Percentiles rank a stretch among this genome's conserved stretches.
Conservation (phyloP, 2,797 vertebrate genomes). For the Salmo trutta region DNA sequence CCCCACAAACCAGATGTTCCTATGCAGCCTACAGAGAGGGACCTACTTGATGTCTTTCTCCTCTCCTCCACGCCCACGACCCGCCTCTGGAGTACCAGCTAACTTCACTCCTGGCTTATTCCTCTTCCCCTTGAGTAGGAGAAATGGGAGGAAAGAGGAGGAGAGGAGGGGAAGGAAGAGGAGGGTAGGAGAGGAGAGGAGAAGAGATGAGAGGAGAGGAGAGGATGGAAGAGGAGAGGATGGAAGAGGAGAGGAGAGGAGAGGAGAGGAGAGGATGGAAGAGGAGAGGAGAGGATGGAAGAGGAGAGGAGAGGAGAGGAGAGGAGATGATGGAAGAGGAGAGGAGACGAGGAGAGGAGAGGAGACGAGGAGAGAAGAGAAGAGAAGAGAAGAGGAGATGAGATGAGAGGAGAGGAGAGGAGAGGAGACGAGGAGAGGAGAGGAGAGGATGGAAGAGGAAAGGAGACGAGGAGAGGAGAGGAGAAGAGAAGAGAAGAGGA, state of each 20-base stretch:
- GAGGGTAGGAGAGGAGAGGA: too few species aligned
- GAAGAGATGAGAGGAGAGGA: too few species aligned
- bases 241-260: neutral
- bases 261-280: conserved; percentile 3
- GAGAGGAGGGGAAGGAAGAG: neutral
- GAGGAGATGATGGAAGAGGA: too few species aligned
- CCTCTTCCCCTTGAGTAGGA: conserved; percentile 77
- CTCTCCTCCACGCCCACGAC: conserved; percentile 82
- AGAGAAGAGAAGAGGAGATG: neutral
- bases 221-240: neutral
- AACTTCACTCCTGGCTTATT: conserved; percentile 80
- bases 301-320: neutral
- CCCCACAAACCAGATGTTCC: conserved; percentile 54
- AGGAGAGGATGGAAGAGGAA: too few species aligned
- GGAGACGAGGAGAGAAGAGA: conserved; percentile 15
- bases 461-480: too few species aligned
- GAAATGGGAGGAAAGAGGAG: neutral
- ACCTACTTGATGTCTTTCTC: conserved; percentile 88
- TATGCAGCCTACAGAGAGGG: conserved; percentile 26
- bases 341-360: neutral
- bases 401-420: neutral
- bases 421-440: accelerated
- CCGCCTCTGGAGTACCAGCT: conserved; percentile 79
- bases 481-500: too few species aligned
- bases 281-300: too few species aligned